Conservation (phyloP, 2,888 invertebrate genomes). For the Diarsia mendica region DNA sequence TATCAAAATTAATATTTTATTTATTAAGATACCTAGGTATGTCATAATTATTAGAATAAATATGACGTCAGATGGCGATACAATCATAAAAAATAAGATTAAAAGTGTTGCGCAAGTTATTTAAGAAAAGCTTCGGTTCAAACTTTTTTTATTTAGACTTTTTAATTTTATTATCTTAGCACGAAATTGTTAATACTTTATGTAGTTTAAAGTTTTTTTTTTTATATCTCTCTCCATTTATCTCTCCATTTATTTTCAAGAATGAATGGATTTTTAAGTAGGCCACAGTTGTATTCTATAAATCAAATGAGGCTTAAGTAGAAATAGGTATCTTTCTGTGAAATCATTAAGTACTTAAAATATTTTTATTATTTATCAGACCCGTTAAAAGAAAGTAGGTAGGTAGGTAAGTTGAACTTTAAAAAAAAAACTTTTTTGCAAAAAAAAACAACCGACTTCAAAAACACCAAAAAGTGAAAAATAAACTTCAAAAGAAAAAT, state of each 20-base stretch:
- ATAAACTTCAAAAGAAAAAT: no score
- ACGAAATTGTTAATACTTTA: not conserved
- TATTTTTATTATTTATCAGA: not conserved
- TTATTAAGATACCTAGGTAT: not conserved
- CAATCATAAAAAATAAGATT: not conserved
- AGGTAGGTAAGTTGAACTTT: no score
- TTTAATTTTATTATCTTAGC: not conserved
- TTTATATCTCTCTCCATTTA: not conserved
- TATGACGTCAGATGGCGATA: conserved; percentile 20
- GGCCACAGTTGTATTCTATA: not conserved
- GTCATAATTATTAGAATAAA: no score
- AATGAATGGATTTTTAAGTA: not conserved
- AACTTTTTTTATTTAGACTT: not conserved
- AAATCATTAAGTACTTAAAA: not conserved
- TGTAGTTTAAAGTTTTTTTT: not conserved
- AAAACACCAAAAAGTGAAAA: no score
- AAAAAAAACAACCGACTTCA: no score
- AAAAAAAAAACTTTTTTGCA: no score
- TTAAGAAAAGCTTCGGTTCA: not conserved
- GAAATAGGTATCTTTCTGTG: not conserved
- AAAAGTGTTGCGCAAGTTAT: not conserved
- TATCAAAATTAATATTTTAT: not conserved
- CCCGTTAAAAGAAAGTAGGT: not conserved
- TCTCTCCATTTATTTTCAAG: no score
- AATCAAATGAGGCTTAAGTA: not conserved